A percentile compares a stretch with the other conserved stretches of the same genome.
Conservation (phyloP, 1,140 invertebrate genomes). For the Drosophila mayri region DNA sequence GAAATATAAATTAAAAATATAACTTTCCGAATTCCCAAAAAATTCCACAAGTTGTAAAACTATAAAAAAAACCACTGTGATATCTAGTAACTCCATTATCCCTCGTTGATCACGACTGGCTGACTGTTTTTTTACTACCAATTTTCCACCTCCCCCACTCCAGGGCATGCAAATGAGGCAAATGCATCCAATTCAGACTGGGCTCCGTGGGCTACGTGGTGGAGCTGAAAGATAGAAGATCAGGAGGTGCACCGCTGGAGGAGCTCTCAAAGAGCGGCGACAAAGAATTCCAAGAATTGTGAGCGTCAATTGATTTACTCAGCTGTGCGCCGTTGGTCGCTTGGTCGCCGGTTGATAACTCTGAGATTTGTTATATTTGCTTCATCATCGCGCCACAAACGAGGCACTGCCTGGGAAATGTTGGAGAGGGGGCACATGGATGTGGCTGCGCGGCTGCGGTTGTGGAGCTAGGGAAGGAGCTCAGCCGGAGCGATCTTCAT, state of each 20-base stretch:
- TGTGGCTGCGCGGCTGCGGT: constrained; percentile 2
- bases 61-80: not conserved
- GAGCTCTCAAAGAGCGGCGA: constrained; percentile 39
- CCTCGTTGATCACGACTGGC: not conserved
- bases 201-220: constrained; percentile 4
- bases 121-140: constrained; percentile 3
- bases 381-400: constrained; percentile 80
- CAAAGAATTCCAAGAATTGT: constrained; percentile 78
- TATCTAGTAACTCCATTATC: constrained; percentile 1
- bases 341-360: constrained; percentile 68
- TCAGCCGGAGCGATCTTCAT: constrained; percentile 34
- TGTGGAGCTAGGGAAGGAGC: constrained; percentile 1
- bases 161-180: constrained; percentile 36
- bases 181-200: constrained; percentile 32
- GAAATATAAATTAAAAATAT: not conserved
- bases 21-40: not conserved
- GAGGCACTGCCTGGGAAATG: constrained; percentile 42
- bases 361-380: constrained; percentile 82
- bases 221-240: constrained; percentile 36
- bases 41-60: not conserved
- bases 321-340: constrained; percentile 60
- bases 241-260: not conserved
- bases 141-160: not conserved
- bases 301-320: constrained; percentile 83
- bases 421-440: not conserved